Evolutionary conservation across 2,113 vertebrate species (phyloP).

Genomic region (Antechinus flavipes): DNA sequence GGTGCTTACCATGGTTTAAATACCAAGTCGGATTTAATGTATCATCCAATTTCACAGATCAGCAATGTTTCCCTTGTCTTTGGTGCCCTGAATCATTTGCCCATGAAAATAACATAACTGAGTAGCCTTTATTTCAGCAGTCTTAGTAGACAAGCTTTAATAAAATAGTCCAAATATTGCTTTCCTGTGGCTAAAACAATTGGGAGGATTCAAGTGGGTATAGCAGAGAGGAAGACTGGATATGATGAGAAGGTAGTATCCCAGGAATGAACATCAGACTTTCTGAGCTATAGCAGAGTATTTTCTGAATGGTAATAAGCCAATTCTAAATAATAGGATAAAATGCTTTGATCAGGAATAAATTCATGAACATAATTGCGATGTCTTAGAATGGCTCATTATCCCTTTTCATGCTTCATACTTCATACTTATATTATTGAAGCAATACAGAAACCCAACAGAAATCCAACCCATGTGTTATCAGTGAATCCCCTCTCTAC

Average conservation of each 20-base stretch:
- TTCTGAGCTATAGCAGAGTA: slow-evolving; percentile 9
- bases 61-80: slow-evolving; percentile 50
- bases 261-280: not conserved
- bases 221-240: not conserved
- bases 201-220: not conserved
- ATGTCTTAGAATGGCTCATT: not conserved
- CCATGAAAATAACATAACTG: slow-evolving; percentile 35
- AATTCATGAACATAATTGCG: not conserved
- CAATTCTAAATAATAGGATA: slow-evolving; percentile 21
- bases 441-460: no score
- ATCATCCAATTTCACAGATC: slow-evolving; percentile 71
- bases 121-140: slow-evolving; percentile 28
- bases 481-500: not conserved
- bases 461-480: not conserved
- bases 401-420: no score
- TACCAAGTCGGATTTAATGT: slow-evolving; percentile 67
- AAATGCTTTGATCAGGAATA: slow-evolving; percentile 46
- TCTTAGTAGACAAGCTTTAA: slow-evolving; percentile 20
- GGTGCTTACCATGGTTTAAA: slow-evolving; percentile 65
- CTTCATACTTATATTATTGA: no score
- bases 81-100: slow-evolving; percentile 37
- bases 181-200: not conserved
- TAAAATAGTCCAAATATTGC: not conserved
- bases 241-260: slow-evolving; percentile 14
- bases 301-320: slow-evolving; percentile 23